Percentiles rank a stretch among this genome's conserved stretches.
phyloP scores from a whole-genome alignment of 2,888 invertebrate species.

The Cephus nigrinus region DNA sequence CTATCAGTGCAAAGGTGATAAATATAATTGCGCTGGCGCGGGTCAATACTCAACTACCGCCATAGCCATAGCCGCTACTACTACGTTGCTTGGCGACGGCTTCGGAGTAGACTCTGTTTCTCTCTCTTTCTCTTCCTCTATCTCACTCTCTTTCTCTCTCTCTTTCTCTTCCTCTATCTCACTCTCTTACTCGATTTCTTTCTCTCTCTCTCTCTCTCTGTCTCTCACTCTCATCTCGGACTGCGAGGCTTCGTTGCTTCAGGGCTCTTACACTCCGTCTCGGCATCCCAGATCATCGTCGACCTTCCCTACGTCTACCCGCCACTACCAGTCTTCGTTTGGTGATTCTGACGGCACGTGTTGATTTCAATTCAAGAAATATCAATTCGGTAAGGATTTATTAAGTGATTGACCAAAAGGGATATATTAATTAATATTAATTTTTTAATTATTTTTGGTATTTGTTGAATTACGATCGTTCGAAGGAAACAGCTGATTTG shows the following conservation, averaged over 20 bases:
- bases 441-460: background rate
- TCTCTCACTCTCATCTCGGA: conserved; percentile 13
- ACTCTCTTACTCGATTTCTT: conserved; percentile 13
- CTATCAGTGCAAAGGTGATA: conserved; percentile 33
- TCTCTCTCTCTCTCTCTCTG: conserved; percentile 11
- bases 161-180: conserved; percentile 13
- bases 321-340: background rate
- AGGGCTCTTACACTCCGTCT: conserved; percentile 6
- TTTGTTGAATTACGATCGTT: background rate
- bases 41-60: conserved; percentile 57
- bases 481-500: background rate
- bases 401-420: background rate
- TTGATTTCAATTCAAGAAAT: background rate
- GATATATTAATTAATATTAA: background rate
- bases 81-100: conserved; percentile 53
- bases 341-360: background rate
- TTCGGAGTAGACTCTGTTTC: conserved; percentile 10
- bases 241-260: background rate
- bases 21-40: conserved; percentile 61
- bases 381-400: background rate
- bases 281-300: conserved; percentile 16
- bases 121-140: conserved; percentile 18
- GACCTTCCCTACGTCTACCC: conserved; percentile 16
- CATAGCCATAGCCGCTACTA: background rate
- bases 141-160: background rate